Evolutionary conservation across 2,797 vertebrate species (phyloP), one percentile per base, ranked within the genome.

Genomic region (Melanogrammus aeglefinus): DNA sequence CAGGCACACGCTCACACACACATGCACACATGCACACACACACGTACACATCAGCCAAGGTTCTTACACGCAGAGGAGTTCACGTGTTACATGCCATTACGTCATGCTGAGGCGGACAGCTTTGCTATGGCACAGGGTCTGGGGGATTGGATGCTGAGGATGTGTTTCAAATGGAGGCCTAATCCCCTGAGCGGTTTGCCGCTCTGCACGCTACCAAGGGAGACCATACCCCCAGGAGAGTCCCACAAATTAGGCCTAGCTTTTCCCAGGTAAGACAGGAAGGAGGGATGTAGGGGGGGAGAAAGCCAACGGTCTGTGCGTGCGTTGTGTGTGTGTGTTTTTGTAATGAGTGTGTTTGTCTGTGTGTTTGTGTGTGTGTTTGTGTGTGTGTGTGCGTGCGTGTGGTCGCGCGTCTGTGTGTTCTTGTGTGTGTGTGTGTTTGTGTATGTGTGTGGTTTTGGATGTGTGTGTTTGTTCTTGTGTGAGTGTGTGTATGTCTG

Each of bases 21-120:
- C 35, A 78, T 35, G 79, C 82, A 74, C 80, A 86, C 76, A 83
- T 76, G 78, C 38, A 84, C 75, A 77, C 9, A 14, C 35, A 78
- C 38, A 80, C 82, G 75, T 80, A 86, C 76, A 84, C 77, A 78
- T 78, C 51, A 57, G 79, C 73, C 6, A 63, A 51, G 35, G 66
- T 75, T 33, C 80, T 73, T 78, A 77, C 41, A 78, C 39, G 80
- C 76, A 84, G 79, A 81, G 7, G 79, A 81, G 7, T 51, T 73
- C 21, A 76, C 1, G 9, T 27, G 31, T 63, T 79, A 63, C n/a
- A 12, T 74, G 74, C 63, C 13, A n/a, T 74, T 69, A 63, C 57
- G 24, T 63, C 57, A 63, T 63, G 24, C 57, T 63, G 57, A n/a
- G 21, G 57, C 57, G 57, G 21, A 63, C 57, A 63, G 57, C 57